phyloP scores from a whole-genome alignment of 2,888 invertebrate species.

The Boloria selene region DNA sequence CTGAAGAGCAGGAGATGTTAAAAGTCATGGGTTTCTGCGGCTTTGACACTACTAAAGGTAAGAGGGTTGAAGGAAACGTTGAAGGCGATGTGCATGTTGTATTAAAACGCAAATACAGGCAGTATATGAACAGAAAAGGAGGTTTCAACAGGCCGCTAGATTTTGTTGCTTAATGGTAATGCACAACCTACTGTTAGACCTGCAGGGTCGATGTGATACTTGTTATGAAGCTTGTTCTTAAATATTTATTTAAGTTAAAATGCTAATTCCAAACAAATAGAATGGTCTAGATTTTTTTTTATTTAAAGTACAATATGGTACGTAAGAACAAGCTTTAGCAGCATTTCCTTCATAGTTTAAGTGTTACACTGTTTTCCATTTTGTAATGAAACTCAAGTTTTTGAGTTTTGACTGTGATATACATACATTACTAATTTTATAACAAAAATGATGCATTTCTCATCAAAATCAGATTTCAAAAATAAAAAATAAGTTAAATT shows the following conservation, averaged over 20 bases:
- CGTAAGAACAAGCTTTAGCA: slow-evolving; percentile 37
- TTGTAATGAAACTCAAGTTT: slow-evolving; percentile 39
- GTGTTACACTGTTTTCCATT: slow-evolving; percentile 52
- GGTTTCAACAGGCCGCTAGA: slow-evolving; percentile 99
- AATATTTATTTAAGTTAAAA: not conserved
- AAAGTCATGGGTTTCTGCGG: slow-evolving; percentile 98
- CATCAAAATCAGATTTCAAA: too few species aligned
- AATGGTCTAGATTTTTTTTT: too few species aligned
- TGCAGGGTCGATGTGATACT: slow-evolving; percentile 48
- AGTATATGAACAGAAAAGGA: slow-evolving; percentile 99
- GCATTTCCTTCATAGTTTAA: slow-evolving; percentile 50
- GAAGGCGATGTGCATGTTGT: slow-evolving; percentile 97
- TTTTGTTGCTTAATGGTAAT: slow-evolving; percentile 89
- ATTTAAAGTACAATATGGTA: too few species aligned
- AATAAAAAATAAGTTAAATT: too few species aligned
- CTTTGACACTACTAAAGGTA: slow-evolving; percentile 98
- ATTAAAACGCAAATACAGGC: slow-evolving; percentile 97
- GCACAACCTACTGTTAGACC: slow-evolving; percentile 44
- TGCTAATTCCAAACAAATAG: too few species aligned
- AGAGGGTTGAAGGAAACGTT: slow-evolving; percentile 96
- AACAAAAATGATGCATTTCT: too few species aligned
- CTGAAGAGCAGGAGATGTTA: slow-evolving; percentile 97
- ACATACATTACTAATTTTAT: not conserved
- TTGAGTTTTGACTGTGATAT: slow-evolving; percentile 42
- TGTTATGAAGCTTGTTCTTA: slow-evolving; percentile 45